Percentiles rank a stretch among this genome's conserved stretches.
phyloP scores from a whole-genome alignment of 2,888 invertebrate genomes.

The Tortrix viridana region DNA sequence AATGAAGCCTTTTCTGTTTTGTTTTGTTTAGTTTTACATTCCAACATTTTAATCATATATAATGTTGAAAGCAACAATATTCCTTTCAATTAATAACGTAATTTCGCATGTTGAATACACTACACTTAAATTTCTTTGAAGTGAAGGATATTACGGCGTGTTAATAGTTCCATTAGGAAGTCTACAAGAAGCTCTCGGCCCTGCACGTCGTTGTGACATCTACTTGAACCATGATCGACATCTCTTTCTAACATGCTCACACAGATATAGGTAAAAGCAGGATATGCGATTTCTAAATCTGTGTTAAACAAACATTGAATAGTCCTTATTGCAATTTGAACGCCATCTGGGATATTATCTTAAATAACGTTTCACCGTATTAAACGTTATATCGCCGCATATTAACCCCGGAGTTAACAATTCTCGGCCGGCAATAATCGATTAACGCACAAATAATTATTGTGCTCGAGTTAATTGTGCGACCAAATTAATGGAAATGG shows the following conservation, averaged over 20 bases:
- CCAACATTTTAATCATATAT: no score
- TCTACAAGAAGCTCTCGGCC: conserved; percentile 39
- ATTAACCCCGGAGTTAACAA: conserved; percentile 30
- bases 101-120: conserved; percentile 5
- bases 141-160: conserved; percentile 13
- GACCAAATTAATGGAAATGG: conserved; percentile 35
- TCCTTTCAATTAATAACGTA: not conserved
- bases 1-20: no score
- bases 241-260: conserved; percentile 7
- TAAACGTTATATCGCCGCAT: conserved; percentile 38
- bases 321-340: conserved; percentile 41
- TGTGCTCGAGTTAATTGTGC: conserved; percentile 34
- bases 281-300: not conserved
- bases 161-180: conserved; percentile 47
- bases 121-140: conserved; percentile 19
- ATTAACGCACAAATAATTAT: conserved; percentile 37
- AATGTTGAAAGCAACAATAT: no score
- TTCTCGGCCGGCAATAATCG: conserved; percentile 27
- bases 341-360: conserved; percentile 39
- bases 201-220: not conserved
- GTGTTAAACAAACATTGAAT: not conserved
- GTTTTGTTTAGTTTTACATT: no score
- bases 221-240: not conserved
- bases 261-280: not conserved
- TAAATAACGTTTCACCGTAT: conserved; percentile 37